Base-by-base conservation (phyloP, 2,113 vertebrate genomes). In the Chaetodon trifascialis region DNA sequence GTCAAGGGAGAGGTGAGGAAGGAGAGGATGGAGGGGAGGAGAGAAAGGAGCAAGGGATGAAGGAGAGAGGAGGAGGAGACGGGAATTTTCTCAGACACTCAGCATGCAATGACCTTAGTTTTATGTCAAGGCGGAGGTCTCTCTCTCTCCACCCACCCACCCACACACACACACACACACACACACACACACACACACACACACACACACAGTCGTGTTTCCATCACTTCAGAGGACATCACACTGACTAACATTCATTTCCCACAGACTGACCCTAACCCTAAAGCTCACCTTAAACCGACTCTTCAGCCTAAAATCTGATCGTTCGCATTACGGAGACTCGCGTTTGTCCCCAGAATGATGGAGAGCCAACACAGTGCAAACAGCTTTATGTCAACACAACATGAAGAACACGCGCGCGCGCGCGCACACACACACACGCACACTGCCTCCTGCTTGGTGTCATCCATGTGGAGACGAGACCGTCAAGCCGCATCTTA, bases 31-130 rank as follows among this genome's bases (percentile, higher is more conserved):
- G 73, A 46, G 21, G 34, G 23, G 21, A 16, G 15, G 52, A 12
- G 38, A 72, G 14, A n/a, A 49, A 49, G 49, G 4, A 30, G 3
- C 30, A 30, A 30, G 30, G 1, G 69, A 64, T 1, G 62, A 21
- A 5, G 40, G 52, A 49, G 63, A 67, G 21, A 30, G 44, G n/a
- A 52, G 23, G 21, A 40, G 23, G 25, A n/a, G 52, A 47, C 64
- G 71, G 71, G 15, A 42, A 63, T 85, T 86, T 81, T 87, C 85
- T 89, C 83, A 79, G 85, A 89, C 80, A 81, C 85, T 73, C 82
- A 64, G 79, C 77, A 65, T 79, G 69, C 72, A 73, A 79, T 94
- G 90, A 94, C 93, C 92, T 94, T 92, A 92, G 88, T 73, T 71
- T 77, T 21, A 69, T 83, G 89, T 90, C 86, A 89, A 86, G 85